Percentiles rank a stretch among this genome's conserved stretches.
phyloP scores from a whole-genome alignment of 2,113 vertebrate species.

The Meles meles region DNA sequence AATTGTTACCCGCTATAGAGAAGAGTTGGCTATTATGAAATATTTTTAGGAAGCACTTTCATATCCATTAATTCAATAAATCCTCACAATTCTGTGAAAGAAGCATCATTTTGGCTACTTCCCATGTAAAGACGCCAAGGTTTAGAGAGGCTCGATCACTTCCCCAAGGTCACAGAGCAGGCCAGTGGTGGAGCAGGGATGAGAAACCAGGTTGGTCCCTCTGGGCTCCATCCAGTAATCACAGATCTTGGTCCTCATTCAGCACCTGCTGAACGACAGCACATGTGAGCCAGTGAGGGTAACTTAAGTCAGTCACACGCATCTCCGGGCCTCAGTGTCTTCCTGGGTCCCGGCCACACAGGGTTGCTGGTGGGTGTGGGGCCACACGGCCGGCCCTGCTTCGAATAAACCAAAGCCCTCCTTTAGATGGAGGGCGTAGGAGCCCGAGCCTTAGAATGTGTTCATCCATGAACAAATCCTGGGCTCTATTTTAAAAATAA shows the following conservation, averaged over 20 bases:
- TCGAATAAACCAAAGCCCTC: neutral
- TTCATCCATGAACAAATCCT: neutral
- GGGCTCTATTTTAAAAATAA: constrained; percentile 48
- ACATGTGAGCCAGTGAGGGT: fast-evolving
- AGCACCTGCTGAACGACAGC: neutral
- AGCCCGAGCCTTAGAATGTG: neutral
- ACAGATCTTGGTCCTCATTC: neutral
- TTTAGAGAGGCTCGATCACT: neutral
- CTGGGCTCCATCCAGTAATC: neutral
- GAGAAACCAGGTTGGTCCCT: neutral
- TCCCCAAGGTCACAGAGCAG: neutral
- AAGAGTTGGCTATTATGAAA: neutral
- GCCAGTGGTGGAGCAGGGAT: neutral
- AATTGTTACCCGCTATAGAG: neutral
- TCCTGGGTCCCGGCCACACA: neutral
- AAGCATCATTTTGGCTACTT: neutral
- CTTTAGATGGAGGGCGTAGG: neutral
- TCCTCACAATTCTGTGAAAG: neutral
- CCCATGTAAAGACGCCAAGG: neutral
- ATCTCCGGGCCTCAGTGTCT: neutral
- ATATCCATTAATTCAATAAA: neutral
- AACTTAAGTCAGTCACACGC: neutral
- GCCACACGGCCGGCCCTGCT: neutral
- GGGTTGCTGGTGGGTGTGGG: neutral
- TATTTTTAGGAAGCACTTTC: neutral